phyloP scores from a whole-genome alignment of 2,113 vertebrate genomes.

The Chlorodrepanis virens region DNA sequence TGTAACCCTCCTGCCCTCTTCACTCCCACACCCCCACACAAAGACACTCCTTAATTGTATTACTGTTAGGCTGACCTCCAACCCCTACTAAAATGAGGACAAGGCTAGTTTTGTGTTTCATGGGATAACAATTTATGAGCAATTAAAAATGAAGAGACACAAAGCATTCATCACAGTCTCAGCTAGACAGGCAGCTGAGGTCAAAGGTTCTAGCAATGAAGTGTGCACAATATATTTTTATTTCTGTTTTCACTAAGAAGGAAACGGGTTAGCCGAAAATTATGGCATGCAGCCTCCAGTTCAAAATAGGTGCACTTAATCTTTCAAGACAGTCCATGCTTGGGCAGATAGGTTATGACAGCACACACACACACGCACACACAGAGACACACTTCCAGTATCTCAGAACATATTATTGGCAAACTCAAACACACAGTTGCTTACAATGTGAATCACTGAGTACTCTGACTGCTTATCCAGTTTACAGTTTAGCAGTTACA shows the following conservation, averaged over 20 bases:
- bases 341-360: conserved; percentile 77
- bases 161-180: conserved; percentile 91
- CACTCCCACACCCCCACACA: conserved; percentile 76
- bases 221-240: conserved; percentile 99
- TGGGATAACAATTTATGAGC: conserved; percentile 99
- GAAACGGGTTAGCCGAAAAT: conserved; percentile 95
- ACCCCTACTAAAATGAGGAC: conserved; percentile 87
- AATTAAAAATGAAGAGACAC: conserved; percentile 95
- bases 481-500: not conserved
- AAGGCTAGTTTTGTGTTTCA: conserved; percentile 93
- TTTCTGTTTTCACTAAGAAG: conserved; percentile 97
- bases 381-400: not conserved
- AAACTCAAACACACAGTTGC: conserved; percentile 30
- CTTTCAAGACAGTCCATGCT: conserved; percentile 78
- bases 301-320: conserved; percentile 83
- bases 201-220: conserved; percentile 88
- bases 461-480: not conserved
- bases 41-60: conserved; percentile 85
- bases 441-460: conserved; percentile 34
- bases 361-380: not conserved
- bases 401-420: conserved; percentile 13
- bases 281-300: conserved; percentile 82
- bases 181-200: conserved; percentile 82
- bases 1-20: conserved; percentile 70
- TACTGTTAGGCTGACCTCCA: conserved; percentile 87